phyloP scores from a whole-genome alignment of 2,888 invertebrate genomes.

The Belgica antarctica region DNA sequence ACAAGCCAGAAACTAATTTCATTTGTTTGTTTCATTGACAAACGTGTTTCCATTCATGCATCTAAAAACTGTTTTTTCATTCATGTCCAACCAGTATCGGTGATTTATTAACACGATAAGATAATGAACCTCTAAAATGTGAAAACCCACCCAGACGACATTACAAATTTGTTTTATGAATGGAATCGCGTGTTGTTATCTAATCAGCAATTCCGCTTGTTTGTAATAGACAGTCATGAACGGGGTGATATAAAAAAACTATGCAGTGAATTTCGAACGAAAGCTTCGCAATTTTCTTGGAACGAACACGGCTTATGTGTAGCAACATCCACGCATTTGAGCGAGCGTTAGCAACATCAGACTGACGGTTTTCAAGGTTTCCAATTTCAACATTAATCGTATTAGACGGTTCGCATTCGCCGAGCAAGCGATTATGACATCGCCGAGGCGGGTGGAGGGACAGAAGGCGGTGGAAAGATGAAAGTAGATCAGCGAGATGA shows the following conservation, averaged over 20 bases:
- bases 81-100: conserved; percentile 21
- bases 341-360: not conserved
- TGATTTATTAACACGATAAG: conserved; percentile 28
- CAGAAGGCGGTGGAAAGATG: not conserved
- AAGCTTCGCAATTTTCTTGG: conserved; percentile 1
- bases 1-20: not conserved
- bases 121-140: not conserved
- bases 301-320: not conserved
- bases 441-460: not conserved
- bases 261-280: conserved; percentile 11
- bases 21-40: too few relatives aligned
- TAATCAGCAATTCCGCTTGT: conserved; percentile 27
- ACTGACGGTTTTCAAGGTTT: conserved; percentile 4
- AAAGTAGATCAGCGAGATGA: not conserved
- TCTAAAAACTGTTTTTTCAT: not conserved
- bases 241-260: conserved; percentile 15
- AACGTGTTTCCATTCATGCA: conserved; percentile 7
- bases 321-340: not conserved
- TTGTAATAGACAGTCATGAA: conserved; percentile 6
- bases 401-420: not conserved
- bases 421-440: conserved; percentile 10
- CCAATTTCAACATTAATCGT: not conserved
- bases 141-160: conserved; percentile 24
- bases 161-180: conserved; percentile 28
- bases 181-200: conserved; percentile 29